Conservation (phyloP, 2,797 vertebrate genomes). For the Lepus oiostolus region DNA sequence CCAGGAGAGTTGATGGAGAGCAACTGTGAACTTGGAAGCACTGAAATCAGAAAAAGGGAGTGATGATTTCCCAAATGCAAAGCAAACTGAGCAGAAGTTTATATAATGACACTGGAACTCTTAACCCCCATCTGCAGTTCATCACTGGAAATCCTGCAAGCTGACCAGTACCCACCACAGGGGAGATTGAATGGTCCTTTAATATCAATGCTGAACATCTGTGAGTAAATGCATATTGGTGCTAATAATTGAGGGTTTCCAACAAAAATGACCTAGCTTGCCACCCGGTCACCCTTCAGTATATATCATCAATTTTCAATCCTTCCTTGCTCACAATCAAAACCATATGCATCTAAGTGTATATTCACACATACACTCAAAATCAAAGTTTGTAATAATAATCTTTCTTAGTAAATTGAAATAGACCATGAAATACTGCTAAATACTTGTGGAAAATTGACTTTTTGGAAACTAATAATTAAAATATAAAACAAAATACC, state of each 20-base stretch:
- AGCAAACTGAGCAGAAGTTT: not conserved
- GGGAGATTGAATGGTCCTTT: not conserved
- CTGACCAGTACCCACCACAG: accelerated
- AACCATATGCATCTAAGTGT: not conserved
- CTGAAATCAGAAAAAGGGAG: not conserved
- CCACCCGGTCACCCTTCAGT: not conserved
- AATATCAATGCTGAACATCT: not conserved
- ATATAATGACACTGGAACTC: not conserved
- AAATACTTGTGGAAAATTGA: not conserved
- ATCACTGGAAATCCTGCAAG: not conserved
- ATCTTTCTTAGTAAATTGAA: not conserved
- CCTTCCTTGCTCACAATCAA: not conserved
- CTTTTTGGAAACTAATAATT: not conserved
- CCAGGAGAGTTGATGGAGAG: not conserved
- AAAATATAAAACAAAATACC: not conserved
- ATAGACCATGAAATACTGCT: not conserved
- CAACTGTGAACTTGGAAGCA: not conserved
- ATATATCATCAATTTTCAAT: not conserved
- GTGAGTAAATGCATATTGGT: not conserved
- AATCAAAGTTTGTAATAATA: not conserved
- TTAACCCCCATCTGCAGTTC: not conserved
- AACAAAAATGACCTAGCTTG: not conserved
- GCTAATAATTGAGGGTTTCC: not conserved
- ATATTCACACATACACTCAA: not conserved
- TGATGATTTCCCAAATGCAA: not conserved